Evolutionary conservation across 1,140 invertebrate species (phyloP).

Genomic region (Zaprionus camerounensis): DNA sequence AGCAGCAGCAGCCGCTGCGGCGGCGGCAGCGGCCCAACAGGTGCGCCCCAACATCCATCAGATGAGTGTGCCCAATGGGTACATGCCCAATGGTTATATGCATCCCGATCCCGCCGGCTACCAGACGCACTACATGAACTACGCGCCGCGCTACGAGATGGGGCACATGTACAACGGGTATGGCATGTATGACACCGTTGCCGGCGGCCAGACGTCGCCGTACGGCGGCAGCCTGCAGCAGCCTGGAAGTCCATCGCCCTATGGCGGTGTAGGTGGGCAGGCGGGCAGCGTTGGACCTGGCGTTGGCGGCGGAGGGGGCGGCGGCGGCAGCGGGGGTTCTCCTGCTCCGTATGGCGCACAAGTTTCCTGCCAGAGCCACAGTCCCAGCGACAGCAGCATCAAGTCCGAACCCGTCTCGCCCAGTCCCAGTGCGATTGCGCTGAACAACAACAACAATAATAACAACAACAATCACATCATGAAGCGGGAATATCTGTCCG

Average conservation of each 20-base stretch:
- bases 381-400: conserved; percentile 91
- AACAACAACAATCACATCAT: conserved; percentile 85
- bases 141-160: conserved; percentile 91
- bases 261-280: conserved; percentile 84
- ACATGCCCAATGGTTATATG: conserved; percentile 98
- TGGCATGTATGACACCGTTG: conserved; percentile 86
- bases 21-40: conserved; percentile 86
- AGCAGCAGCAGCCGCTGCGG: conserved; percentile 85
- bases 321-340: conserved; percentile 86
- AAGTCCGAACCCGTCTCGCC: conserved; percentile 93
- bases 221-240: conserved; percentile 85
- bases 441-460: conserved; percentile 79
- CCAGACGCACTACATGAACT: conserved; percentile 90
- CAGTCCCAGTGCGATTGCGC: conserved; percentile 85
- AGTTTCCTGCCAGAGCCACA: conserved; percentile 89
- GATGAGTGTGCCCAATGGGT: conserved; percentile 93
- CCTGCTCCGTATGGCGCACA: conserved; percentile 88
- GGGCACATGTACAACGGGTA: conserved; percentile 87
- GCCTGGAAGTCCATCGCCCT: conserved; percentile 87
- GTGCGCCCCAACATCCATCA: conserved; percentile 90
- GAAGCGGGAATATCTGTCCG: conserved; percentile 88
- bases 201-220: conserved; percentile 86
- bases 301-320: conserved; percentile 86
- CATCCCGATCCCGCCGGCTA: conserved; percentile 88
- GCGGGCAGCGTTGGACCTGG: conserved; percentile 77